These are phyloP conservation scores for Polyommatus iphigenia DNA, from an alignment of 2,888 invertebrate genomes.

Conservation along the genomic window DNA sequence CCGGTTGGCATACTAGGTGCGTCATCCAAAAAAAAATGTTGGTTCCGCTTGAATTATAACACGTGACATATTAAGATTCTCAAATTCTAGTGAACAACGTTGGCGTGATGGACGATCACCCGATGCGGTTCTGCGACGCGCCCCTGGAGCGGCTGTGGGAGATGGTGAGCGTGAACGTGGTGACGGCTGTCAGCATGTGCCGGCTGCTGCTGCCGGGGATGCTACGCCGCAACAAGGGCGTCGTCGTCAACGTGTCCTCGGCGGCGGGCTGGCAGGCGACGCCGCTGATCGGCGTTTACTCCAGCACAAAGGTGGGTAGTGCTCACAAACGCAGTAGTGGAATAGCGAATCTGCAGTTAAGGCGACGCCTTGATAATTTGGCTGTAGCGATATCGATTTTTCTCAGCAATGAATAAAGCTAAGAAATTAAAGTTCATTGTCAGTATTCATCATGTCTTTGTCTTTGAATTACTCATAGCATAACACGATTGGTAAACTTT, in stretches of 20 bases:
- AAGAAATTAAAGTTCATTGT: no score
- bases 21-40: no score
- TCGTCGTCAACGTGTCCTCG: conserved; percentile 84
- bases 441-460: no score
- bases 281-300: conserved; percentile 17
- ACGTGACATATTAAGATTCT: no score
- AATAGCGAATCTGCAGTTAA: no score
- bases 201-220: conserved; percentile 87
- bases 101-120: background rate
- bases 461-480: no score
- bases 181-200: conserved; percentile 90
- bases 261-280: background rate
- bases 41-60: no score
- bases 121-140: background rate
- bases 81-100: background rate
- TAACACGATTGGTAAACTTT: no score
- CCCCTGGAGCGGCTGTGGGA: conserved; percentile 77
- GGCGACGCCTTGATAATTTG: no score
- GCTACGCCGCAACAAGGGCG: conserved; percentile 87
- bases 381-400: no score
- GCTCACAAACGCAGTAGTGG: no score
- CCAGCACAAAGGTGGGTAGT: conserved; percentile 9
- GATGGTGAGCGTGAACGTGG: conserved; percentile 90
- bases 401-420: no score
- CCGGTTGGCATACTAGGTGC: background rate